Evolutionary conservation across 2,888 invertebrate species (phyloP).

Genomic region (Aleiodes leptofemur): DNA sequence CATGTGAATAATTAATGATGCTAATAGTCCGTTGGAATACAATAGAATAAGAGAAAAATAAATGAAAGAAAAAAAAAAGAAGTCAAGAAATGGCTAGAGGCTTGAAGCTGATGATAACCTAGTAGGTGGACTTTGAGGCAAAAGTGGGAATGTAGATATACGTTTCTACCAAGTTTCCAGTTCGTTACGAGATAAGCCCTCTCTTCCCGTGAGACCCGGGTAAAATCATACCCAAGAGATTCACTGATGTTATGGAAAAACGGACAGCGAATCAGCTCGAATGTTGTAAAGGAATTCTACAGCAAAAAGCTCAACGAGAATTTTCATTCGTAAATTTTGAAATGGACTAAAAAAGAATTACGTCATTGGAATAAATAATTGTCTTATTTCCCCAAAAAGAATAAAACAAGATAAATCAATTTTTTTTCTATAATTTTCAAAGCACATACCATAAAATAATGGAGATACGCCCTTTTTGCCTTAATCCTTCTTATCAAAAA

Average conservation of each 20-base stretch:
- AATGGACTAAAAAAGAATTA: neutral
- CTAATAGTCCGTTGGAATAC: neutral
- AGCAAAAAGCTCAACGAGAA: neutral
- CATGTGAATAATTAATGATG: no score
- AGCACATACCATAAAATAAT: no score
- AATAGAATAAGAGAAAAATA: neutral
- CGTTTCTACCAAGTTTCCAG: constrained; percentile 42
- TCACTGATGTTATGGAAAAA: constrained; percentile 22
- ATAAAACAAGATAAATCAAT: no score
- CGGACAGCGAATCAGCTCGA: constrained; percentile 6
- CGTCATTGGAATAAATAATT: neutral
- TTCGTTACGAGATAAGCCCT: constrained; percentile 52
- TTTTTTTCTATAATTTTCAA: no score
- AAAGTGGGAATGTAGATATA: constrained; percentile 27
- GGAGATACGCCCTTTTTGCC: no score
- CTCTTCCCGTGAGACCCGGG: constrained; percentile 28
- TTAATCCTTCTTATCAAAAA: no score
- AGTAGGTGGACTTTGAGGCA: constrained; percentile 19
- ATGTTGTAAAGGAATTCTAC: constrained; percentile 1
- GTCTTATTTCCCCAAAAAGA: no score
- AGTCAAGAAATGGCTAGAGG: neutral
- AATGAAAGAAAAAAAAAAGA: neutral
- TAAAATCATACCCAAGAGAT: constrained; percentile 48
- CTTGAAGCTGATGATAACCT: constrained; percentile 11
- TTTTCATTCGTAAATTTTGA: neutral